A percentile compares a stretch with the other conserved stretches of the same genome.
phyloP scores from a whole-genome alignment of 2,113 vertebrate genomes.

The Mesocricetus auratus region DNA sequence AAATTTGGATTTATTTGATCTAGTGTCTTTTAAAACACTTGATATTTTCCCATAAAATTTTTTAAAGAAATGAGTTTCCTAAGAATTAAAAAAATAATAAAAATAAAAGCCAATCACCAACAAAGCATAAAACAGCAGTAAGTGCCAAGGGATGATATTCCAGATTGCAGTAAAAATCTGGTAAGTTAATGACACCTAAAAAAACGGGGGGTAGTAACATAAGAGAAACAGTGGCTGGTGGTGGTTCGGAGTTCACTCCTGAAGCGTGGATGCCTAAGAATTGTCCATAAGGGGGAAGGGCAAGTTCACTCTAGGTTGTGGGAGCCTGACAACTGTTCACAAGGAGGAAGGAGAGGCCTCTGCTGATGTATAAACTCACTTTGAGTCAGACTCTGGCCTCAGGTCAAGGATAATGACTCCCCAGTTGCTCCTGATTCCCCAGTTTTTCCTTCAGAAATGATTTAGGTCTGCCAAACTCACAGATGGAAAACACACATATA shows the following conservation, averaged over 20 bases:
- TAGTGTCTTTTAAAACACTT: background rate
- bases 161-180: background rate
- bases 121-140: background rate
- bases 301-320: background rate
- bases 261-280: background rate
- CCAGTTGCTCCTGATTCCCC: too few species aligned
- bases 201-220: rapidly evolving
- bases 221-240: too few species aligned
- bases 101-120: background rate
- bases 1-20: background rate
- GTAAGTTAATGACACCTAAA: too few species aligned
- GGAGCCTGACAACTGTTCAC: background rate
- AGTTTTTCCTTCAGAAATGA: background rate
- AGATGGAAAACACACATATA: background rate
- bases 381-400: background rate
- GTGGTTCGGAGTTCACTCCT: background rate
- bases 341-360: background rate
- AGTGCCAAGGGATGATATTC: background rate
- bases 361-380: background rate
- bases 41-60: background rate
- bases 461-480: background rate
- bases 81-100: background rate
- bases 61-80: background rate
- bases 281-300: background rate
- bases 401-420: background rate